Percentiles rank a stretch among this genome's conserved stretches.
Evolutionary conservation across 1,140 invertebrate genomes (phyloP).

Genomic region (Choristoneura fumiferana): DNA sequence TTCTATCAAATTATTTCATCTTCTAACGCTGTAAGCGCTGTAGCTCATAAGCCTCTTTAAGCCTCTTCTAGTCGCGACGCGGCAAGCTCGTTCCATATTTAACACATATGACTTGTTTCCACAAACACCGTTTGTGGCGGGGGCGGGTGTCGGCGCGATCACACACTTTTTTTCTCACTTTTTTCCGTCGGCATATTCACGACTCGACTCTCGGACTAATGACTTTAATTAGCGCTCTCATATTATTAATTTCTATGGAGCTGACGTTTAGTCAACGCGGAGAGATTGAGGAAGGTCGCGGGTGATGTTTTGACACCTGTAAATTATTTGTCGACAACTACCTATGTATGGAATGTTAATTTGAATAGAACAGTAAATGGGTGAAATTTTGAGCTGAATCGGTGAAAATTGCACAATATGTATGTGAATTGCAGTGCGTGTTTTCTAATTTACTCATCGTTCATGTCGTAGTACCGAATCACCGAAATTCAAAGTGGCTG

Average conservation of each 20-base stretch:
- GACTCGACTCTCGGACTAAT: slow-evolving; percentile 57
- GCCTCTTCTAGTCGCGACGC: slow-evolving; percentile 35
- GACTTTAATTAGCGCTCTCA: slow-evolving; percentile 69
- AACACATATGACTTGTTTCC: slow-evolving; percentile 69
- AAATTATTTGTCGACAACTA: slow-evolving; percentile 23
- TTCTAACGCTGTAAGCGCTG: no score
- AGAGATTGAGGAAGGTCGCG: slow-evolving; percentile 38
- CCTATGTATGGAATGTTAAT: slow-evolving; percentile 22
- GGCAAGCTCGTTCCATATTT: slow-evolving; percentile 45
- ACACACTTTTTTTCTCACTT: slow-evolving; percentile 57
- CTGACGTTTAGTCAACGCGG: slow-evolving; percentile 32
- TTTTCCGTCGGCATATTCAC: slow-evolving; percentile 58
- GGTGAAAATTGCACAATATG: no score
- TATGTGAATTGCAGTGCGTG: no score
- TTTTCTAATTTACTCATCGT: no score
- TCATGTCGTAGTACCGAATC: no score
- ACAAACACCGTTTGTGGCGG: slow-evolving; percentile 51
- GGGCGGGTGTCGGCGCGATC: slow-evolving; percentile 52
- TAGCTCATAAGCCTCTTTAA: no score
- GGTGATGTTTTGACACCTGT: slow-evolving; percentile 41
- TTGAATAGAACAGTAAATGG: no score
- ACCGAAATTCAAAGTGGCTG: no score
- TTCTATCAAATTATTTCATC: no score
- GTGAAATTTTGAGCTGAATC: no score
- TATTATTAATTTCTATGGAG: slow-evolving; percentile 58